phyloP scores from a whole-genome alignment of 2,888 invertebrate species.

The Synergus laeviventris region DNA sequence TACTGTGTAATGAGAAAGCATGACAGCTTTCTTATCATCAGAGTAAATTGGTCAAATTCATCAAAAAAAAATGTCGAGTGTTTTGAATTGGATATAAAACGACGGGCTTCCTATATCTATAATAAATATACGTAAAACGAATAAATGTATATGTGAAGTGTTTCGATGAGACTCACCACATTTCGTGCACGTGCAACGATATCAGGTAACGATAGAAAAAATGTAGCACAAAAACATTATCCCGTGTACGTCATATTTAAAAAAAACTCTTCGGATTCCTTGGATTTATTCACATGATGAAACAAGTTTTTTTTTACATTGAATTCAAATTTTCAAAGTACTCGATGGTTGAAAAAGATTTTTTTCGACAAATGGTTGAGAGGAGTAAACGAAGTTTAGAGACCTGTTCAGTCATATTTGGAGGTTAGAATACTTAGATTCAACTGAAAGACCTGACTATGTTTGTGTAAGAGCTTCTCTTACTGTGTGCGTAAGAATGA shows the following conservation, averaged over 20 bases:
- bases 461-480: background rate
- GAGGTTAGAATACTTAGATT: slow-evolving; percentile 22
- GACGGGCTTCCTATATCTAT: too few species aligned
- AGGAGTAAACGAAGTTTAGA: background rate
- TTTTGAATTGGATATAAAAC: too few species aligned
- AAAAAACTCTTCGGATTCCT: background rate
- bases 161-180: slow-evolving; percentile 1
- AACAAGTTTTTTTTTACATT: too few species aligned
- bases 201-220: background rate
- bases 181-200: background rate
- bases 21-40: too few species aligned
- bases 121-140: background rate
- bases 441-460: slow-evolving; percentile 20
- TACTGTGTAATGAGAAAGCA: too few species aligned
- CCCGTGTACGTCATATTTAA: background rate
- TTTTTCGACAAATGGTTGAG: background rate
- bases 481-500: background rate
- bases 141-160: background rate
- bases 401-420: background rate
- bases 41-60: too few species aligned
- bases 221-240: background rate
- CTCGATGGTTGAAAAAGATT: background rate
- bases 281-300: background rate
- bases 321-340: background rate
- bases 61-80: too few species aligned